These are phyloP conservation scores for Orbicella faveolata DNA, from an alignment of 64 coral and sea anemone species.

Conservation along the genomic window DNA sequence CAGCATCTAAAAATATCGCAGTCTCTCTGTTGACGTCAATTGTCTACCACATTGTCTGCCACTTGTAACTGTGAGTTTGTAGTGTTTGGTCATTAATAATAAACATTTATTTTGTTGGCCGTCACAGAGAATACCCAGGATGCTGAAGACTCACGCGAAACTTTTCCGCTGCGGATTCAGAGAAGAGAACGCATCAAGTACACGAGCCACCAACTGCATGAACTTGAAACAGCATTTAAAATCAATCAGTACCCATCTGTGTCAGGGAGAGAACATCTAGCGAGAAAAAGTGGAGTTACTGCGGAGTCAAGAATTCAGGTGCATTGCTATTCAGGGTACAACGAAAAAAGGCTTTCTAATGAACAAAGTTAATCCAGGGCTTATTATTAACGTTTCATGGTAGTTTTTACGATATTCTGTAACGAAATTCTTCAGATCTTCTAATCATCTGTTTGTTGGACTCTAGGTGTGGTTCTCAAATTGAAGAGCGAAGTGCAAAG, in stretches of 20 bases:
- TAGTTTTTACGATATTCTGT: too few relatives aligned
- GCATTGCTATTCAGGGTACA: not conserved
- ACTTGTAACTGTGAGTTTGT: not conserved
- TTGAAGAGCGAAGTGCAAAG: conserved; percentile 15
- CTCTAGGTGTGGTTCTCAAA: conserved; percentile 28
- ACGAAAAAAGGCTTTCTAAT: not conserved
- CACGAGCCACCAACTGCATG: not conserved
- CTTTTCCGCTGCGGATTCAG: not conserved
- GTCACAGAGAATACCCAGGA: not conserved
- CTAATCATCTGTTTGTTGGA: not conserved
- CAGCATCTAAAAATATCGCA: too few relatives aligned
- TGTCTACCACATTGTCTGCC: too few relatives aligned
- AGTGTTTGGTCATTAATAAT: not conserved
- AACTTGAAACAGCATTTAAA: not conserved
- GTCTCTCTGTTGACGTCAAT: too few relatives aligned
- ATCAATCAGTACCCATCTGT: conserved; percentile 1
- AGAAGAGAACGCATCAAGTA: conserved; percentile 9
- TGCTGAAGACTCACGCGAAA: not conserved
- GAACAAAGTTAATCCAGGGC: too few relatives aligned
- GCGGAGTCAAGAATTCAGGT: conserved; percentile 19
- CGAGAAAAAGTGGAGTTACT: conserved; percentile 10
- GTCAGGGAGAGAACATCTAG: conserved; percentile 11
- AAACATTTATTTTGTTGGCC: not conserved
- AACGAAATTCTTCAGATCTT: not conserved
- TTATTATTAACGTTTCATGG: too few relatives aligned